Conservation (phyloP, 2,113 vertebrate species). For the Grantiella picta region DNA sequence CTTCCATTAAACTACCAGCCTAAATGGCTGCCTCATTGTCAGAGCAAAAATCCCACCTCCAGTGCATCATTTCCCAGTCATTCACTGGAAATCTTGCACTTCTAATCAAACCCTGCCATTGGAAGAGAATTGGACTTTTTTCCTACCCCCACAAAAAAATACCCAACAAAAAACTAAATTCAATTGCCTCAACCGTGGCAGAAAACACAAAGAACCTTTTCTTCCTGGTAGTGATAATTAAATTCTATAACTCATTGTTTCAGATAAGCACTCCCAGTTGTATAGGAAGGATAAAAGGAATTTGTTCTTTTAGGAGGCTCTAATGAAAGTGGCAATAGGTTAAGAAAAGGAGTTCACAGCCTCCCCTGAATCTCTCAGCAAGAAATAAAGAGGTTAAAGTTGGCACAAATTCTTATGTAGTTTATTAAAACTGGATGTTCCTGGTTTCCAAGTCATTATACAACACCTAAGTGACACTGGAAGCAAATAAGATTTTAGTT, state of each 20-base stretch:
- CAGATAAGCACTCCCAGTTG: not conserved
- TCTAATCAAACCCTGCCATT: not conserved
- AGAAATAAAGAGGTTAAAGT: not conserved
- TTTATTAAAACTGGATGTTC: not conserved
- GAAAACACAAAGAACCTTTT: not conserved
- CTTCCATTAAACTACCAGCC: not conserved
- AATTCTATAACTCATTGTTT: constrained; percentile 22
- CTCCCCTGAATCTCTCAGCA: not conserved
- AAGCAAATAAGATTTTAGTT: not conserved
- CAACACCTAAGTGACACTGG: not conserved
- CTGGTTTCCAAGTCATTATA: not conserved
- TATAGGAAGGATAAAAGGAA: not conserved
- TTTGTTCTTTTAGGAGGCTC: not conserved
- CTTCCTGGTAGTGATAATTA: not conserved
- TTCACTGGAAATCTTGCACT: not conserved
- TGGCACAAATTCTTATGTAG: not conserved
- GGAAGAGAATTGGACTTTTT: not conserved
- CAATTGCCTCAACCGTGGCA: not conserved
- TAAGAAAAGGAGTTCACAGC: not conserved
- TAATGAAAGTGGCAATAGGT: not conserved
- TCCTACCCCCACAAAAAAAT: not conserved
- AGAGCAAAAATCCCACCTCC: not conserved
- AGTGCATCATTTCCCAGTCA: not conserved
- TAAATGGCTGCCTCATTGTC: not conserved
- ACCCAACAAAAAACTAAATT: not conserved